These are phyloP conservation scores for Psittacus erithacus DNA, from an alignment of 2,113 vertebrate species.

Conservation along the genomic window DNA sequence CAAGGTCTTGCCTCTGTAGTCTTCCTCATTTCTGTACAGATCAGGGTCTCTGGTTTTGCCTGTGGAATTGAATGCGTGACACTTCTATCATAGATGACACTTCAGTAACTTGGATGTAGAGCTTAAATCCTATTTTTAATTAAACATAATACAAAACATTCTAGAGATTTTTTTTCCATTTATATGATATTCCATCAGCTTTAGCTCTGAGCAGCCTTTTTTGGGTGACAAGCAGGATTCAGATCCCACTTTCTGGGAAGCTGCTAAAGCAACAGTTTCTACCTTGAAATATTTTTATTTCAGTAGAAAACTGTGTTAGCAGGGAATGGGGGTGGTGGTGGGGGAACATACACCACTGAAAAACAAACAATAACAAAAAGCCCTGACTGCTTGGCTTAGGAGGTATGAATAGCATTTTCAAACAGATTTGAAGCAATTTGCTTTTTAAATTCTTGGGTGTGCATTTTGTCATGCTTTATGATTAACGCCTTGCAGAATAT, in stretches of 20 bases:
- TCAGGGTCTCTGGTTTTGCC: neutral
- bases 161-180: neutral
- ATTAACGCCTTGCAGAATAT: neutral
- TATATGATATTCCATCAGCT: neutral
- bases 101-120: neutral
- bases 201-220: neutral
- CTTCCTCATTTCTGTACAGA: accelerated
- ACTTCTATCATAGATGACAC: accelerated
- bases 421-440: neutral
- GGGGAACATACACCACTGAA: neutral
- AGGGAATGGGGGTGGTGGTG: neutral
- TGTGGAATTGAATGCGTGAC: neutral
- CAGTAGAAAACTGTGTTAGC: neutral
- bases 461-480: neutral
- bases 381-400: neutral
- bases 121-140: neutral
- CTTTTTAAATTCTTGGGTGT: neutral
- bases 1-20: accelerated
- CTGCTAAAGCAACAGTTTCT: neutral
- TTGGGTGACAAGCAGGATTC: neutral
- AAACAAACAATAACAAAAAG: neutral
- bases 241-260: neutral
- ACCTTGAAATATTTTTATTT: constrained; percentile 2
- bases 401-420: constrained; percentile 9
- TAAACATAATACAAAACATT: neutral